These are phyloP conservation scores for Pantelozetes paolii DNA, from an alignment of 2,888 invertebrate species.

Conservation along the genomic window DNA sequence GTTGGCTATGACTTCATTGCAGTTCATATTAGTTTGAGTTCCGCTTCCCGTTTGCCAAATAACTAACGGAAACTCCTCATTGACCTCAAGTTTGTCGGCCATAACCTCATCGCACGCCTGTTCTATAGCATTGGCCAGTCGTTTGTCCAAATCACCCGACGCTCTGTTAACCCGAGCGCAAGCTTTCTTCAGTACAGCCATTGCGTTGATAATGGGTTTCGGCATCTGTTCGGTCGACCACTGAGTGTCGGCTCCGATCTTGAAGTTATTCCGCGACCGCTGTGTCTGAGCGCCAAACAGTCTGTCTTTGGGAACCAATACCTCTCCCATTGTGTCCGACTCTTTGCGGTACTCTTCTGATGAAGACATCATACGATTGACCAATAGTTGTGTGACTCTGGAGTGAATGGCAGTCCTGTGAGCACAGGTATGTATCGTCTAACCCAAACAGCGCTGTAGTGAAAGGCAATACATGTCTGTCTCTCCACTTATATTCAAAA, in stretches of 20 bases:
- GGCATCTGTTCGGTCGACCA: slow-evolving; percentile 46
- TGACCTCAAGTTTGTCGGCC: slow-evolving; percentile 71
- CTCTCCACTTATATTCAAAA: no score
- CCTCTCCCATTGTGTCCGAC: slow-evolving; percentile 89
- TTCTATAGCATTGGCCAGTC: slow-evolving; percentile 81
- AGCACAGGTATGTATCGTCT: no score
- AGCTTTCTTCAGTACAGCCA: slow-evolving; percentile 96
- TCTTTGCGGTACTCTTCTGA: slow-evolving; percentile 64
- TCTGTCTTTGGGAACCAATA: slow-evolving; percentile 83
- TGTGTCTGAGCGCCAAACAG: slow-evolving; percentile 97
- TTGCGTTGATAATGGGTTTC: slow-evolving; percentile 71
- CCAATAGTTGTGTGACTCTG: no score
- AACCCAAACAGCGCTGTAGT: no score
- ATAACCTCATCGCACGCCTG: slow-evolving; percentile 77
- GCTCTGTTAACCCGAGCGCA: slow-evolving; percentile 92
- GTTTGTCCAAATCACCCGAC: slow-evolving; percentile 74
- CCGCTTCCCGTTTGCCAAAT: slow-evolving; percentile 99
- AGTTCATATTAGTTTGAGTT: slow-evolving; percentile 98
- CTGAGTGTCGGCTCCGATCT: slow-evolving; percentile 68
- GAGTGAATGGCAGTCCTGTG: no score
- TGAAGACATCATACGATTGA: no score
- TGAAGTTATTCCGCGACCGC: slow-evolving; percentile 90
- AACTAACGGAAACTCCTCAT: slow-evolving; percentile 93
- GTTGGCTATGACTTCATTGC: slow-evolving; percentile 90
- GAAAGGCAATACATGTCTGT: no score